A percentile compares a stretch with the other conserved stretches of the same genome.
phyloP scores from a whole-genome alignment of 2,888 invertebrate species.

The Drosophila basisetae region DNA sequence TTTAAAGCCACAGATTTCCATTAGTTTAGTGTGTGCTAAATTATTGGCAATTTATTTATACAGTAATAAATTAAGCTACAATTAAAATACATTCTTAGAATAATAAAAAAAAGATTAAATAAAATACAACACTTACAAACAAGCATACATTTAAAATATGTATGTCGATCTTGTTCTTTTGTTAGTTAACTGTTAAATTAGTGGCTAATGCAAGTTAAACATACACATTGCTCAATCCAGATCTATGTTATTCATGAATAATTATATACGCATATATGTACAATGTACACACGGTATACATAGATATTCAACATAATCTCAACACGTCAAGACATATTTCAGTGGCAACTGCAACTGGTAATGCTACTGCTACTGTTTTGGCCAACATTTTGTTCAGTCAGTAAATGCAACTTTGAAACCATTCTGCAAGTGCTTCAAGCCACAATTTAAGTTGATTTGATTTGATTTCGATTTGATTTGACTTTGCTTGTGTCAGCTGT shows the following conservation, averaged over 20 bases:
- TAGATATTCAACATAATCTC: background rate
- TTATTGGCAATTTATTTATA: constrained; percentile 27
- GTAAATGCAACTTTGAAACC: constrained; percentile 73
- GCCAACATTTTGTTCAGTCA: constrained; percentile 1
- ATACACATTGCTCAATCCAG: constrained; percentile 11
- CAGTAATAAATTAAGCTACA: constrained; percentile 43
- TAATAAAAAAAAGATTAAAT: constrained; percentile 11
- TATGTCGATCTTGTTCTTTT: constrained; percentile 14
- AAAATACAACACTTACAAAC: constrained; percentile 14
- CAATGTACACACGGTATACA: background rate
- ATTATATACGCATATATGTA: background rate
- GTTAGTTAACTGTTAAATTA: constrained; percentile 14
- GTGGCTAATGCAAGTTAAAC: constrained; percentile 34
- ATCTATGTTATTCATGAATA: constrained; percentile 7
- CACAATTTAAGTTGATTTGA: constrained; percentile 17
- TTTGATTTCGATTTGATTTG: constrained; percentile 16
- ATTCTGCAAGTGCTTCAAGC: constrained; percentile 33
- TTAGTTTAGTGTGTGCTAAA: constrained; percentile 49
- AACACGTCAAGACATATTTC: background rate
- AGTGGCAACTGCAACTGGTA: background rate
- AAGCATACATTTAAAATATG: constrained; percentile 35
- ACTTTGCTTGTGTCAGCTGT: constrained; percentile 25
- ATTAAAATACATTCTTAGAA: constrained; percentile 35
- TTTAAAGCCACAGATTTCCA: constrained; percentile 67
- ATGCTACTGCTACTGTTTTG: background rate